Conservation (phyloP, 2,797 vertebrate species). For the Squalus acanthias region DNA sequence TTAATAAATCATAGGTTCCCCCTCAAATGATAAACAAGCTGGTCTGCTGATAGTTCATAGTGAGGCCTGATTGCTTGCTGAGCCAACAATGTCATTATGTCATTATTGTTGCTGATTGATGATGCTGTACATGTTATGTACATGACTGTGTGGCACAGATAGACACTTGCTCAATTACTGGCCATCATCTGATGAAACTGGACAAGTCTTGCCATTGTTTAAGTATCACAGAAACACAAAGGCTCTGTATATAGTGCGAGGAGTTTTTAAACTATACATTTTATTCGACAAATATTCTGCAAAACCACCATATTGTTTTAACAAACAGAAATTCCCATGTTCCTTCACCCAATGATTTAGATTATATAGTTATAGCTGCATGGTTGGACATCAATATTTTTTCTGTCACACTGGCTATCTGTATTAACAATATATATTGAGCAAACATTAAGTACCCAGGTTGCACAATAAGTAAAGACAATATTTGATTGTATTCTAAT, state of each 20-base stretch:
- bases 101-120: constrained; percentile 13
- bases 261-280: neutral
- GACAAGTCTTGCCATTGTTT: neutral
- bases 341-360: neutral
- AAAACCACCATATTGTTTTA: neutral
- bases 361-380: neutral
- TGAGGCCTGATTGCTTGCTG: neutral
- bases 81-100: constrained; percentile 16
- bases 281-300: neutral
- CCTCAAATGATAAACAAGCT: constrained; percentile 28
- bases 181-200: constrained; percentile 1
- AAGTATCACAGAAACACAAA: neutral
- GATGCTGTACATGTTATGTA: neutral
- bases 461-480: neutral
- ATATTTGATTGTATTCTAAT: neutral
- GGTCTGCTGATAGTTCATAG: neutral
- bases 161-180: constrained; percentile 23
- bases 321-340: neutral
- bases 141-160: neutral
- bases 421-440: neutral
- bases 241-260: neutral
- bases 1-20: constrained; percentile 27
- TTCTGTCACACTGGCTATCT: neutral
- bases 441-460: neutral
- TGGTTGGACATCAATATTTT: neutral